These are phyloP conservation scores for Catharus fuscescens DNA, from an alignment of 2,113 vertebrate genomes.

Conservation along the genomic window DNA sequence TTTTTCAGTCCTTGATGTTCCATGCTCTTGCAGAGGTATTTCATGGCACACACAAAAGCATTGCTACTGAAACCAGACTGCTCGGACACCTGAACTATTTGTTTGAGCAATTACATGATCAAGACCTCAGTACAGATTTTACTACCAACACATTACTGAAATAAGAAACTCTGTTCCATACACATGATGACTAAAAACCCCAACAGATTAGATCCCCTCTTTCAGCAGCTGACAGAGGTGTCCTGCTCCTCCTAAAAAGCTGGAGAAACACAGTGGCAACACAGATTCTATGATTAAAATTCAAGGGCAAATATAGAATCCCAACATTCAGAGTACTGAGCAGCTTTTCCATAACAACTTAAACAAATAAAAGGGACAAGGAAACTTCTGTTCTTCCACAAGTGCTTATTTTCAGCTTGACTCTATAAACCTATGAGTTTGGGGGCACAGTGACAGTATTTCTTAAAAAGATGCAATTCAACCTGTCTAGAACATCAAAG, in stretches of 20 bases:
- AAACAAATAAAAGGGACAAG: neutral
- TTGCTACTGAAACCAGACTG: neutral
- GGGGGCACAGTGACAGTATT: neutral
- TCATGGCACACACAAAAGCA: neutral
- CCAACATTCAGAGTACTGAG: neutral
- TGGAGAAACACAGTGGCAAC: slow-evolving; percentile 16
- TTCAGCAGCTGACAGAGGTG: neutral
- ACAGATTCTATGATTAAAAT: neutral
- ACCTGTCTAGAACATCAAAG: neutral
- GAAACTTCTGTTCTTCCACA: neutral
- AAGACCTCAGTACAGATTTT: neutral
- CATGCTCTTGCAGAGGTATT: neutral
- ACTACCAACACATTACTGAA: neutral
- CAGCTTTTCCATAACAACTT: neutral
- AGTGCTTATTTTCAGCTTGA: neutral
- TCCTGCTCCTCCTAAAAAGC: neutral
- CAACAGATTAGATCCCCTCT: neutral
- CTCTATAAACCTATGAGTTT: neutral
- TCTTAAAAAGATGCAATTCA: neutral
- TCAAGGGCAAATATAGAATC: neutral
- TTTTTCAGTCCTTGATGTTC: neutral
- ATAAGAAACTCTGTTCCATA: neutral
- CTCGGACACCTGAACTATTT: neutral
- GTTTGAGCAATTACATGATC: neutral
- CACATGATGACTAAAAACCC: neutral